A percentile compares a stretch with the other conserved stretches of the same genome.
Conservation (phyloP, 2,113 vertebrate genomes). For the Apeltes quadracus region DNA sequence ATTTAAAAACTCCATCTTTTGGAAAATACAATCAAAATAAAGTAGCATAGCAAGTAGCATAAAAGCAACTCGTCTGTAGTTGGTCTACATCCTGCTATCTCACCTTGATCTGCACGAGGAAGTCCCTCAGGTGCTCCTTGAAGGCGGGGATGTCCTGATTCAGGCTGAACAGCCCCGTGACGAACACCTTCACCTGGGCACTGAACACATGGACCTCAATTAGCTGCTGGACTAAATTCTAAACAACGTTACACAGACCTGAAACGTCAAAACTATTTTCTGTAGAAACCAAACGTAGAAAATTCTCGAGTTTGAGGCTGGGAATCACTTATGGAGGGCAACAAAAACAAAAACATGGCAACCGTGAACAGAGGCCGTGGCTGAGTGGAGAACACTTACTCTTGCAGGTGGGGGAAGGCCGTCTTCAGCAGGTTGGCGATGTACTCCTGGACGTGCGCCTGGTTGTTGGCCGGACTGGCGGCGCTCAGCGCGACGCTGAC, state of each 20-base stretch:
- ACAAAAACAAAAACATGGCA: not conserved
- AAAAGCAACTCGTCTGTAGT: too few relatives aligned
- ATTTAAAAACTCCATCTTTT: too few relatives aligned
- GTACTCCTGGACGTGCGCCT: conserved; percentile 93
- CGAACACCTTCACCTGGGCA: conserved; percentile 96
- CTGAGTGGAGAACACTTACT: conserved; percentile 81
- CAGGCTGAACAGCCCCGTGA: conserved; percentile 95
- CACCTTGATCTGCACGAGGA: conserved; percentile 96
- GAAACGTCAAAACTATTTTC: not conserved
- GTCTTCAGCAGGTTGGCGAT: conserved; percentile 96
- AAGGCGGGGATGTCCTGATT: conserved; percentile 97
- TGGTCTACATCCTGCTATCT: too few relatives aligned
- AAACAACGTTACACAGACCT: too few relatives aligned
- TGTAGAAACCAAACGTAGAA: not conserved
- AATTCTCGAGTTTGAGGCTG: not conserved
- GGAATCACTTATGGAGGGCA: too few relatives aligned
- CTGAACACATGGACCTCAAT: conserved; percentile 69
- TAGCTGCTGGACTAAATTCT: not conserved
- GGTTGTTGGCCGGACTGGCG: conserved; percentile 87
- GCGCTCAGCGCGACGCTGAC: conserved; percentile 90
- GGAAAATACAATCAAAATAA: too few relatives aligned
- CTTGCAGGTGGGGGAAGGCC: conserved; percentile 95
- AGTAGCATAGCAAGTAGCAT: too few relatives aligned
- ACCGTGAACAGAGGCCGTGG: not conserved
- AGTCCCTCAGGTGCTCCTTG: conserved; percentile 95